Evolutionary conservation across 2,797 vertebrate genomes (phyloP), one percentile per base, ranked within the genome.

Genomic region (Vespertilio murinus): DNA sequence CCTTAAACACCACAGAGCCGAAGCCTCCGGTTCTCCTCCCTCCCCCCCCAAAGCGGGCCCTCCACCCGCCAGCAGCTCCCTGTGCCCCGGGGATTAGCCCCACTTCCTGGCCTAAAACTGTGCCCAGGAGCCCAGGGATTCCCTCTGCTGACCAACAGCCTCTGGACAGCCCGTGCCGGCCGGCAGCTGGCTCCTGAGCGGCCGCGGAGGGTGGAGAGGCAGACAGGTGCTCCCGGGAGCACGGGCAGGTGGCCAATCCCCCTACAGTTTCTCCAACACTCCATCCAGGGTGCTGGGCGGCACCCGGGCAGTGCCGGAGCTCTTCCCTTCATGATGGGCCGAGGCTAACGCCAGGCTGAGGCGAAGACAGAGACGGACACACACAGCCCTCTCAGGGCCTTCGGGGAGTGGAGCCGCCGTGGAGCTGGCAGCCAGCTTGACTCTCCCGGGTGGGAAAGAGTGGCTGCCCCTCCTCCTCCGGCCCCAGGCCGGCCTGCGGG

Each of bases 1-100:
- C 96, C 94, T 82, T 94, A 96, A 97, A 93, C 61, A n/a, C 95
- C 22, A 40, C 56, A 69, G 69, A 95, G 79, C 59, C 33, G 7
- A 91, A 96, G 77, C 84, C 96, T 95, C 52, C 12, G 87, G 91
- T 80, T 70, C 97, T 75, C 80, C 56, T 65, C 45, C 35, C 87
- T 47, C 33, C 11, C 64, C 17, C 16, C 64, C n/a, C 52, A 3
- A 11, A 8, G 12, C 56, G 22, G 3, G 8, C 8, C 45, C 4
- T 18, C 73, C 13, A 0, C 2, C 28, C 22, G 69, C 77, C 88
- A 70, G 90, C 80, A 92, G 45, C 87, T 86, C 95, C 87, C 91
- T 96, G 77, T 87, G 96, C 94, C 91, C 28, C 75, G 89, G 71
- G 85, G 7, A 49, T 64, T 74, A 49, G 89, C 69, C 94, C 95